Percentiles rank a stretch among this genome's conserved stretches.
These are phyloP conservation scores for Montipora foliosa DNA, from an alignment of 64 coral and sea anemone genomes.

Conservation along the genomic window DNA sequence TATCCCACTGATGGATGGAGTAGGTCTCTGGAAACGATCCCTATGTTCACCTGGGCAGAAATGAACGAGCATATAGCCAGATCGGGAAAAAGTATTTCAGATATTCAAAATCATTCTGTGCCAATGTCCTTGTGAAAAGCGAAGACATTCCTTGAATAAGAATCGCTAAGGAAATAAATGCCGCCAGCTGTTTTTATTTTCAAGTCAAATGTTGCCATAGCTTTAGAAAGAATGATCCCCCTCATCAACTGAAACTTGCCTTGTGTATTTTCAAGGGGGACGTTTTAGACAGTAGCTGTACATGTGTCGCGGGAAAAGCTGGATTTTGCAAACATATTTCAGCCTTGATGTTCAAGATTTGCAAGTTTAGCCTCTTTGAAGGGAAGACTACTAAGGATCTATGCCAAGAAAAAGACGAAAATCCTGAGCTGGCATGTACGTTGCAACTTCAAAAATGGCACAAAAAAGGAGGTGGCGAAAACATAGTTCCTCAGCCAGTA, in stretches of 20 bases:
- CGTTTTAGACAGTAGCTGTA: constrained; percentile 14
- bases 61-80: no score
- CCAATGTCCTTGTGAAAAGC: no score
- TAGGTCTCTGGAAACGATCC: no score
- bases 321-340: constrained; percentile 42
- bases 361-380: background rate
- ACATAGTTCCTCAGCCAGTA: constrained; percentile 38
- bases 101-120: no score
- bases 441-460: constrained; percentile 47
- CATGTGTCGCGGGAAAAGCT: constrained; percentile 16
- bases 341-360: constrained; percentile 26
- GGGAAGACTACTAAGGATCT: constrained; percentile 31
- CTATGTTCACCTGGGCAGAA: no score
- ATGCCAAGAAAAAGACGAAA: constrained; percentile 20
- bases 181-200: background rate
- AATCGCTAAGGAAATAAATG: background rate
- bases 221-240: constrained; percentile 37
- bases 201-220: constrained; percentile 34
- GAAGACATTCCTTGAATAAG: constrained; percentile 14
- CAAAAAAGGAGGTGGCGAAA: constrained; percentile 39
- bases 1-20: no score
- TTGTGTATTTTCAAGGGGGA: constrained; percentile 43
- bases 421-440: background rate
- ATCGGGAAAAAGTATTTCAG: no score
- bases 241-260: background rate